Evolutionary conservation across 1,140 invertebrate genomes (phyloP).

Genomic region (Archegozetes longisetosus): DNA sequence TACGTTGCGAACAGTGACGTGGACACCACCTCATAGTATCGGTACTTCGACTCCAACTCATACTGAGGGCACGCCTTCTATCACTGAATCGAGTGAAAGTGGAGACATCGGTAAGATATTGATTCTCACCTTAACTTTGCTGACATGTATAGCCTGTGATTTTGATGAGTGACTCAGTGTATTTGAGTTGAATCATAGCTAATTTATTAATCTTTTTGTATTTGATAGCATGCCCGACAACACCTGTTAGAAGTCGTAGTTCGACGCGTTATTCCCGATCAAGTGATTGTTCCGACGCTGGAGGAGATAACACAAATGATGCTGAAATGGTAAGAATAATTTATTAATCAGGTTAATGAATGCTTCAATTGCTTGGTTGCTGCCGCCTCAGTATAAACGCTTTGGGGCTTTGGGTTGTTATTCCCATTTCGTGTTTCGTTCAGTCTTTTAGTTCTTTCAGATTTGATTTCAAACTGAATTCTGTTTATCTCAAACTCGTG

Average conservation of each 20-base stretch:
- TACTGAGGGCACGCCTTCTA: conserved; percentile 93
- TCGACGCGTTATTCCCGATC: conserved; percentile 8
- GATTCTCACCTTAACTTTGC: neutral
- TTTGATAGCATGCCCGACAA: neutral
- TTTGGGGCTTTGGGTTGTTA: neutral
- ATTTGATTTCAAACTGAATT: too few species aligned
- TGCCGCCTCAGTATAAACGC: neutral
- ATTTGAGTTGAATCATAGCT: too few species aligned
- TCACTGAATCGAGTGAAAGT: conserved; percentile 87
- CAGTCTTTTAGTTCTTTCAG: too few species aligned
- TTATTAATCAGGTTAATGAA: too few species aligned
- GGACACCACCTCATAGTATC: conserved; percentile 71
- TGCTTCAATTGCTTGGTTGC: too few species aligned
- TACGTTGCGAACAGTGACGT: conserved; percentile 42
- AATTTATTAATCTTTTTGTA: neutral
- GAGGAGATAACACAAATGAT: neutral
- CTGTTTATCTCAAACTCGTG: too few species aligned
- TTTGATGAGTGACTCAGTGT: neutral
- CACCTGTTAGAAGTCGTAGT: conserved; percentile 4
- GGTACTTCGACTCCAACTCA: conserved; percentile 85
- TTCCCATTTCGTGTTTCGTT: neutral
- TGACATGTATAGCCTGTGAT: neutral
- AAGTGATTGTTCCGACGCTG: neutral
- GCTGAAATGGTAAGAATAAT: conserved; percentile 11
- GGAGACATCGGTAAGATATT: conserved; percentile 57